Evolutionary conservation across 2,797 vertebrate genomes (phyloP).

Genomic region (Oreortyx pictus): DNA sequence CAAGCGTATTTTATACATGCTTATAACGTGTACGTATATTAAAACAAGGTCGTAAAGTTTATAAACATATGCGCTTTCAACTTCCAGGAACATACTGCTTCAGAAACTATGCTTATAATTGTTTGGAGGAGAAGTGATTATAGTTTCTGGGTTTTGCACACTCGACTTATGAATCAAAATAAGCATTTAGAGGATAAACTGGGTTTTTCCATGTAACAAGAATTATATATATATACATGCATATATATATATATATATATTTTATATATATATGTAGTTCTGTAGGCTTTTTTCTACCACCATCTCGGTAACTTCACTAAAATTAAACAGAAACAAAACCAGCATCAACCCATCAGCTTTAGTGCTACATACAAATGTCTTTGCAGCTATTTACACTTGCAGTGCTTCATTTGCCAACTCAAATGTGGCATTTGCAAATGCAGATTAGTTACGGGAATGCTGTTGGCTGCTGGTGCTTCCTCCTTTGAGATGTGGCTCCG

Average conservation of each 20-base stretch:
- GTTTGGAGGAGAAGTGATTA: not conserved
- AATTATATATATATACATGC: too few species aligned
- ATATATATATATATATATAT: too few species aligned
- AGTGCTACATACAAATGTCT: slow-evolving; percentile 13
- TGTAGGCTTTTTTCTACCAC: not conserved
- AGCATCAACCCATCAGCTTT: not conserved
- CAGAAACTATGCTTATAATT: not conserved
- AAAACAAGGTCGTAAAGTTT: not conserved
- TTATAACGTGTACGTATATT: slow-evolving; percentile 31
- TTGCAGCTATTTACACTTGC: slow-evolving; percentile 58
- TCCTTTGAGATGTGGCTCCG: slow-evolving; percentile 55
- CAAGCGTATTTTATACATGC: slow-evolving; percentile 7
- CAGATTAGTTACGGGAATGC: slow-evolving; percentile 43
- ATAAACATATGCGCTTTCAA: not conserved
- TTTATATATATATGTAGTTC: too few species aligned
- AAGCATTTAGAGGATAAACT: not conserved
- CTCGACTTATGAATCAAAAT: not conserved
- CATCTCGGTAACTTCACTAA: not conserved
- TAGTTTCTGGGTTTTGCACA: not conserved
- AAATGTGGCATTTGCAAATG: slow-evolving; percentile 58
- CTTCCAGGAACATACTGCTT: slow-evolving; percentile 26
- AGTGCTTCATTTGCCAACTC: slow-evolving; percentile 56
- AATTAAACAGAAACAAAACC: not conserved
- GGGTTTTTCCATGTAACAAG: not conserved
- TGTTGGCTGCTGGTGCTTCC: slow-evolving; percentile 56